Evolutionary conservation across 2,888 invertebrate genomes (phyloP), one percentile per base, ranked within the genome.

Genomic region (Hartigia nigra): DNA sequence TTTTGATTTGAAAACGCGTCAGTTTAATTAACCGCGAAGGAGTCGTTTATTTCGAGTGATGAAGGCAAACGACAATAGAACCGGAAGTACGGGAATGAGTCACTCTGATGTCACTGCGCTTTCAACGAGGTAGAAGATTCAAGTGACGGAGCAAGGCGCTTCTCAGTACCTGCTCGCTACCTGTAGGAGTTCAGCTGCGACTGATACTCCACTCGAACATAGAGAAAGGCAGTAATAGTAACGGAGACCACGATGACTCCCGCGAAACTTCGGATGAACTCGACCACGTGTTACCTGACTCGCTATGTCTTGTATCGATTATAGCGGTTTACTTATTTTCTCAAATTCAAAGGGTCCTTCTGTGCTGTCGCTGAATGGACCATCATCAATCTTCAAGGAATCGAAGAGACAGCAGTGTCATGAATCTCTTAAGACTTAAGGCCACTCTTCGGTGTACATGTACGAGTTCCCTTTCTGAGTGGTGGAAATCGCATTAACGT

Each of bases 31-130:
- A 5, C 5, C 39, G 12, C 14, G 39, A 39, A 14, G 39, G 39
- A 39, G 4, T 39, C 39, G n/a, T 4, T 14, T 14, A 12, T 37
- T 4, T 12, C 37, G 39, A 39, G 39, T 39, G 1, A 2, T 14
- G 23, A 55, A 5, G 1, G 23, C 23, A 23, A 80, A 81, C 32
- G 70, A 76, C 35, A 34, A 12, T 31, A 74, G 34, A 76, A 76
- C 36, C 35, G 39, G 74, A 76, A 55, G 69, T 9, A 32, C 36
- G 70, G 74, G 32, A 32, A 31, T 75, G 37, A 39, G 34, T 74
- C 34, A 11, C n/a, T 36, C 12, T 74, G 34, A 70, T 70, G 55
- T 55, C 55, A 23, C 23, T 23, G 55, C 55, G 5, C 55, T 55
- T 55, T 23, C 55, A 5, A 23, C 55, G 9, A 55, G 55, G 55